A percentile compares a stretch with the other conserved stretches of the same genome.
These are phyloP conservation scores for Cottus gobio DNA, from an alignment of 2,113 vertebrate genomes.

Conservation along the genomic window DNA sequence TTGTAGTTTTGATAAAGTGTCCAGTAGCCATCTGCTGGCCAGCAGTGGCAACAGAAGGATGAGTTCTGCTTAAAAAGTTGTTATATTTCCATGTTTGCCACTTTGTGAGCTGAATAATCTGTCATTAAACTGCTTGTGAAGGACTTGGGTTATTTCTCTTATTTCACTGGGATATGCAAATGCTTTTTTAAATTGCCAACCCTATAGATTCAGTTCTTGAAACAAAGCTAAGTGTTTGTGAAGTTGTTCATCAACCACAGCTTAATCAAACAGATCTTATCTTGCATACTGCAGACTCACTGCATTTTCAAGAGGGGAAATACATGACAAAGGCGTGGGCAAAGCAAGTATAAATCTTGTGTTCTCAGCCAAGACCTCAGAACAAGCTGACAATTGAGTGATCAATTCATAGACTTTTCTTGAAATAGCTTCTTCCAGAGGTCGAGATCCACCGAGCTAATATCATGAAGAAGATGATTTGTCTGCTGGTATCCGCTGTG, in stretches of 20 bases:
- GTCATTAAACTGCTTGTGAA: slow-evolving; percentile 26
- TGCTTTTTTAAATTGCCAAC: not conserved
- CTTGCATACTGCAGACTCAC: slow-evolving; percentile 3
- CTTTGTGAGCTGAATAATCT: not conserved
- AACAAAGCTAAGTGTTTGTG: not conserved
- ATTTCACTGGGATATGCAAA: not conserved
- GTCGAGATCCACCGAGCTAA: not conserved
- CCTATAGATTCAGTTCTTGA: slow-evolving; percentile 33
- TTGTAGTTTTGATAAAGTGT: not conserved
- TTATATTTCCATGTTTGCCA: not conserved
- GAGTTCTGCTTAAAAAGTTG: not conserved
- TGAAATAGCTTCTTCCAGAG: not conserved
- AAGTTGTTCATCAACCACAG: slow-evolving; percentile 50
- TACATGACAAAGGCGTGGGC: slow-evolving; percentile 23
- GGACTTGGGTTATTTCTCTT: not conserved
- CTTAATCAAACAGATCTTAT: slow-evolving; percentile 62
- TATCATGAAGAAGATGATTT: slow-evolving; percentile 17
- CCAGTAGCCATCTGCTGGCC: not conserved
- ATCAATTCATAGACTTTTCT: slow-evolving; percentile 4
- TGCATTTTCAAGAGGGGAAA: not conserved
- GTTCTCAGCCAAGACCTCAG: slow-evolving; percentile 4
- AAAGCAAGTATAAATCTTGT: slow-evolving; percentile 47
- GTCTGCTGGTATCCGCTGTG: slow-evolving; percentile 32
- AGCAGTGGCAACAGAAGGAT: not conserved
- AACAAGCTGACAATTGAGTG: slow-evolving; percentile 16